Evolutionary conservation across 2,113 vertebrate species (phyloP).

Genomic region (Apaloderma vittatum): DNA sequence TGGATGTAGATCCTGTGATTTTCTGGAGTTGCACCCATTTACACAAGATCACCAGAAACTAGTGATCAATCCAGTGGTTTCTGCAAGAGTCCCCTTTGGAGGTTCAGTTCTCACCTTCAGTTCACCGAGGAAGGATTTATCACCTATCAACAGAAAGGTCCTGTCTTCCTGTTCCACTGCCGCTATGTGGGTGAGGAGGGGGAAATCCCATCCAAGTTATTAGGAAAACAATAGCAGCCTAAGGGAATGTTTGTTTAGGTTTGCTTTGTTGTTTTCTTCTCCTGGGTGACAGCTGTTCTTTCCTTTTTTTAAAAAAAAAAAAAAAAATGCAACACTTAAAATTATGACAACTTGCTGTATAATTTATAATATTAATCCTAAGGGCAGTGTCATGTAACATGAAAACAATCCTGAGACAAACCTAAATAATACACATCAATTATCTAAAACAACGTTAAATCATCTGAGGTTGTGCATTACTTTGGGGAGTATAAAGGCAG

Average conservation of each 20-base stretch:
- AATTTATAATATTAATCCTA: conserved; percentile 56
- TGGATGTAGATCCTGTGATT: not conserved
- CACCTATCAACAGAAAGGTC: not conserved
- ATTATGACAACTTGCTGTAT: conserved; percentile 41
- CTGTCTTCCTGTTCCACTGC: not conserved
- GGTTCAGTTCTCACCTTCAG: not conserved
- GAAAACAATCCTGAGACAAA: conserved; percentile 29
- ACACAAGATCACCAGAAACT: not conserved
- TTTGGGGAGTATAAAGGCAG: not conserved
- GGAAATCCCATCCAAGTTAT: not conserved
- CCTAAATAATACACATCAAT: not conserved
- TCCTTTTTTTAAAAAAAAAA: not conserved
- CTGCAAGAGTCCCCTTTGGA: not conserved
- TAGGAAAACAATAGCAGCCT: conserved; percentile 31
- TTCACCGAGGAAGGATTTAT: not conserved
- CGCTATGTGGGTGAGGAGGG: not conserved
- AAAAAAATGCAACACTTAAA: conserved; percentile 11
- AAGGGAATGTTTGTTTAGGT: conserved; percentile 40
- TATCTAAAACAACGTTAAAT: conserved; percentile 25
- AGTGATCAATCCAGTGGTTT: not conserved
- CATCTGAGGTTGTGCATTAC: not conserved
- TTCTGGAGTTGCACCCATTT: not conserved
- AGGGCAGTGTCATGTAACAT: not conserved
- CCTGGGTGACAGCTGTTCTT: conserved; percentile 26
- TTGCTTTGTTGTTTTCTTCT: conserved; percentile 7